Conservation (phyloP, 2,888 invertebrate genomes). For the Noctua janthina region DNA sequence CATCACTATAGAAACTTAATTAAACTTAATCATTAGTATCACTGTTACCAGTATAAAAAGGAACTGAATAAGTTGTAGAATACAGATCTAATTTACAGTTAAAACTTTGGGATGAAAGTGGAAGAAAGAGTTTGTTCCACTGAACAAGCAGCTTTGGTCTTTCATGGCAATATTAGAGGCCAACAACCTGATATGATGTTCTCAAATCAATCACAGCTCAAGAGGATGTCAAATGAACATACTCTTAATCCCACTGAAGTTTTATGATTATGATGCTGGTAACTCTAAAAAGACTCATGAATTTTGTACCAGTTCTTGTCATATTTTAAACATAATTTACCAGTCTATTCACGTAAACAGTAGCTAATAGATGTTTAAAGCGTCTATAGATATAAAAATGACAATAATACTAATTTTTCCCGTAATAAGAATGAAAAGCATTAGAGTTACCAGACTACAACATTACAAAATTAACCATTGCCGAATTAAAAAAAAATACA, state of each 20-base stretch:
- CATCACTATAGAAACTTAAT: conserved; percentile 79
- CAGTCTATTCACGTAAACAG: conserved; percentile 6
- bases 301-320: conserved; percentile 39
- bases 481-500: conserved; percentile 37
- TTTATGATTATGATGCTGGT: conserved; percentile 38
- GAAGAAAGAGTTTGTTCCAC: conserved; percentile 28
- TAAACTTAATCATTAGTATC: conserved; percentile 82
- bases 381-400: conserved; percentile 13
- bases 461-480: conserved; percentile 28
- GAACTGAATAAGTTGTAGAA: conserved; percentile 81
- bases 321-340: conserved; percentile 20
- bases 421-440: neutral
- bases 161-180: conserved; percentile 2
- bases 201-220: neutral
- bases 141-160: neutral
- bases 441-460: conserved; percentile 52
- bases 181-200: neutral
- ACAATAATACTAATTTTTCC: conserved; percentile 27
- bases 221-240: conserved; percentile 9
- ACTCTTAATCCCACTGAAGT: conserved; percentile 22
- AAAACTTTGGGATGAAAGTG: conserved; percentile 53
- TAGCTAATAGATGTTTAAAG: conserved; percentile 27
- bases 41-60: conserved; percentile 86
- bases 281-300: conserved; percentile 46
- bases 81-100: conserved; percentile 73